Conservation (phyloP, 1,140 invertebrate genomes). For the Lordiphosa stackelbergi region DNA sequence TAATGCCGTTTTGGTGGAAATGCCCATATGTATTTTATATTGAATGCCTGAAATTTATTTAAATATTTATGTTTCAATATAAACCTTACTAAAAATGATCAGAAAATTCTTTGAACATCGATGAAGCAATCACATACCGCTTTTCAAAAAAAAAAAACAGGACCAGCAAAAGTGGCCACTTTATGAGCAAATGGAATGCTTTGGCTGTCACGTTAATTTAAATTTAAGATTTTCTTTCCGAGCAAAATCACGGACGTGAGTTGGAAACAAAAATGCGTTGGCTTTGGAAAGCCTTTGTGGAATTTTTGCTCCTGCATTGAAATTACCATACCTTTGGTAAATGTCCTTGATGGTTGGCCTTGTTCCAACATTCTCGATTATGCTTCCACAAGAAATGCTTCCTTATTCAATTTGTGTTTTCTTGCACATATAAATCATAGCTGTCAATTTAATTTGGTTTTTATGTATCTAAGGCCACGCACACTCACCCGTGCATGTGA, state of each 20-base stretch:
- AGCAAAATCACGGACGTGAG: slow-evolving; percentile 9
- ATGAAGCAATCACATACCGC: no score
- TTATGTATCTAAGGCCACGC: slow-evolving; percentile 7
- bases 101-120: no score
- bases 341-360: not conserved
- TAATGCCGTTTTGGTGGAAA: no score
- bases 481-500: slow-evolving; percentile 17
- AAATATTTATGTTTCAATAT: no score
- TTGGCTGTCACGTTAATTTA: slow-evolving; percentile 47
- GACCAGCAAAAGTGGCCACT: not conserved
- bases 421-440: slow-evolving; percentile 54
- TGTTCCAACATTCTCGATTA: not conserved
- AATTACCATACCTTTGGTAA: slow-evolving; percentile 2
- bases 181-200: slow-evolving; percentile 6
- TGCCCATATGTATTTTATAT: no score
- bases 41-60: no score
- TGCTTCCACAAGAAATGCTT: slow-evolving; percentile 10
- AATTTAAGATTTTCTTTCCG: slow-evolving; percentile 22
- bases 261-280: slow-evolving; percentile 1
- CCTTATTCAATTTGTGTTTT: slow-evolving; percentile 35
- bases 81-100: slow-evolving; percentile 8
- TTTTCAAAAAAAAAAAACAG: no score
- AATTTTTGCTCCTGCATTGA: not conserved
- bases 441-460: slow-evolving; percentile 50
- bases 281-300: slow-evolving; percentile 13